A percentile compares a stretch with the other conserved stretches of the same genome.
phyloP scores from a whole-genome alignment of 2,113 vertebrate species.

The Coreoperca whiteheadi region DNA sequence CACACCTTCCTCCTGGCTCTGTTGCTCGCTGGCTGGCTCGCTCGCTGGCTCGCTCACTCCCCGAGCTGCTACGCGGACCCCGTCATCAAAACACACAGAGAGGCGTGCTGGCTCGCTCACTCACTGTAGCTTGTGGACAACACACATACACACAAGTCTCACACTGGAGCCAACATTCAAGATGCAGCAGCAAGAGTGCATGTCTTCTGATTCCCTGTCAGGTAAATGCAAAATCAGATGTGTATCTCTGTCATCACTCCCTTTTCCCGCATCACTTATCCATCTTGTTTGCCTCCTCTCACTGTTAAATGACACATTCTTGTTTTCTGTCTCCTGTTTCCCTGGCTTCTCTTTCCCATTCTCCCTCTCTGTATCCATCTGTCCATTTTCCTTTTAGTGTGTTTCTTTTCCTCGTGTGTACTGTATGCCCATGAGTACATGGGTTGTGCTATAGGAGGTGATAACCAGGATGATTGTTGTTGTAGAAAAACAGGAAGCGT shows the following conservation, averaged over 20 bases:
- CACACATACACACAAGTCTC: conserved; percentile 35
- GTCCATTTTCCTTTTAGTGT: conserved; percentile 17
- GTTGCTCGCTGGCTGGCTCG: conserved; percentile 21
- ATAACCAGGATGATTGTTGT: conserved; percentile 27
- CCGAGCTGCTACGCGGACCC: conserved; percentile 58
- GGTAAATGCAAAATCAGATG: conserved; percentile 69
- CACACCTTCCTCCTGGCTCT: conserved; percentile 41
- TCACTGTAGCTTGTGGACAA: conserved; percentile 49
- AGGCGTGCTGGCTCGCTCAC: conserved; percentile 62
- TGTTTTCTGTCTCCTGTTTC: conserved; percentile 27
- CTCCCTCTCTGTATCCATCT: conserved; percentile 27
- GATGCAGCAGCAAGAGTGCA: conserved; percentile 78
- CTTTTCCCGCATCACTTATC: conserved; percentile 33
- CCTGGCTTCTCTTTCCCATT: conserved; percentile 2
- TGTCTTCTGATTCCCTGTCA: conserved; percentile 73
- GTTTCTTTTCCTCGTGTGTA: background rate
- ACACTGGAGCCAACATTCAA: conserved; percentile 63
- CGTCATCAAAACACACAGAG: conserved; percentile 69
- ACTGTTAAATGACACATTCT: conserved; percentile 35
- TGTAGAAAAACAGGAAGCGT: conserved; percentile 42
- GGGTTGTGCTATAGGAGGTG: conserved; percentile 36
- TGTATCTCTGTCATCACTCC: conserved; percentile 19
- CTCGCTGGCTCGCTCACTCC: conserved; percentile 34
- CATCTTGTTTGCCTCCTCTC: conserved; percentile 19
- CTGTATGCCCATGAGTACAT: background rate